Conservation (phyloP, 2,888 invertebrate genomes). For the Xestia rhomboidea region DNA sequence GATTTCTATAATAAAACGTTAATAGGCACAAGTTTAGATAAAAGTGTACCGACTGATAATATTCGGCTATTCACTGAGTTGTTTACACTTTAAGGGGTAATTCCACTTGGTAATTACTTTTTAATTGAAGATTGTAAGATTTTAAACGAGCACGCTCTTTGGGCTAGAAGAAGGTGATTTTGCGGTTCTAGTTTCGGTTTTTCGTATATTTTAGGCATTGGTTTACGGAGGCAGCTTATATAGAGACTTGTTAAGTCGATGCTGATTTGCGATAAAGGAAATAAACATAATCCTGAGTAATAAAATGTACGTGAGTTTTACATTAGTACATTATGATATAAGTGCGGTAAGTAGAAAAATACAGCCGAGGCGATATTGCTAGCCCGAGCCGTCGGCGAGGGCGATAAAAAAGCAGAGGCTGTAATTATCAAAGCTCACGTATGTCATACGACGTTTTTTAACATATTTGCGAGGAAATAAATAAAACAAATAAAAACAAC, state of each 20-base stretch:
- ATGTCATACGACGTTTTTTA: too few relatives aligned
- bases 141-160: constrained; percentile 28
- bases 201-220: background rate
- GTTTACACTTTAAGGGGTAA: constrained; percentile 56
- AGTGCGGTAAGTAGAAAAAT: too few relatives aligned
- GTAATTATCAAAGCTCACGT: too few relatives aligned
- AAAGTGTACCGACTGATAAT: constrained; percentile 48
- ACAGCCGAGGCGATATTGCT: too few relatives aligned
- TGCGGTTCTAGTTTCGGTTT: constrained; percentile 4
- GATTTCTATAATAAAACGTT: constrained; percentile 49
- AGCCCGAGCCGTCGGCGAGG: too few relatives aligned
- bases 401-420: too few relatives aligned
- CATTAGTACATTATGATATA: too few relatives aligned
- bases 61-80: constrained; percentile 49
- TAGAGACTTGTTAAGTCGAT: background rate
- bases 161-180: background rate
- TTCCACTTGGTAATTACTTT: constrained; percentile 58
- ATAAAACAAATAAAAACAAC: too few relatives aligned
- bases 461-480: too few relatives aligned
- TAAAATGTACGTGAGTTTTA: background rate
- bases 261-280: background rate
- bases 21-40: constrained; percentile 45
- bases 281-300: background rate
- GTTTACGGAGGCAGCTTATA: too few relatives aligned
- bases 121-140: constrained; percentile 50